These are phyloP conservation scores for Eilema sororculum DNA, from an alignment of 2,888 invertebrate genomes.

Conservation along the genomic window DNA sequence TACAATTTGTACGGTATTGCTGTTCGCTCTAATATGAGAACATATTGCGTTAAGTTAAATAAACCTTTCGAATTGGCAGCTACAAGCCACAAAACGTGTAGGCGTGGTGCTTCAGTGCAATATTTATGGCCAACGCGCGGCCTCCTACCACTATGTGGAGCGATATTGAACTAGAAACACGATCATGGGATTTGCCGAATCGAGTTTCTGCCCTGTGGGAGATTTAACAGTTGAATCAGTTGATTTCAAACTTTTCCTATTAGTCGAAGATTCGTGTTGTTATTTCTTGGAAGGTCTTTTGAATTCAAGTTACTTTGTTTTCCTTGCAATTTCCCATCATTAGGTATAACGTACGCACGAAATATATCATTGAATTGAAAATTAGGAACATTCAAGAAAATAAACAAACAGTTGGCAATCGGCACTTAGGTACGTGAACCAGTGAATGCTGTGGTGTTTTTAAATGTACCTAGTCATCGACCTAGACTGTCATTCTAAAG, in stretches of 20 bases:
- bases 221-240: conserved; percentile 20
- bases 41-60: conserved; percentile 31
- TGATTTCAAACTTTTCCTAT: conserved; percentile 15
- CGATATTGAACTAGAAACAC: conserved; percentile 41
- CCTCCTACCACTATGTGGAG: conserved; percentile 32
- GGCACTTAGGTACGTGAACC: conserved; percentile 33
- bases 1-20: background rate
- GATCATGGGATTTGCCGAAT: conserved; percentile 44
- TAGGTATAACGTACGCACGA: too few species aligned
- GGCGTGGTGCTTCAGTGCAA: conserved; percentile 48
- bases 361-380: too few species aligned
- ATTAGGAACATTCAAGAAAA: too few species aligned
- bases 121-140: conserved; percentile 55
- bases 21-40: background rate
- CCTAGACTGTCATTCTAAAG: conserved; percentile 40
- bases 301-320: too few species aligned
- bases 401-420: conserved; percentile 22
- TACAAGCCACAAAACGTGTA: conserved; percentile 48
- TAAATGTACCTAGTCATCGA: conserved; percentile 45
- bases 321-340: too few species aligned
- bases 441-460: conserved; percentile 32
- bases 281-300: background rate
- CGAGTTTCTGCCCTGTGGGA: conserved; percentile 29
- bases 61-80: conserved; percentile 51
- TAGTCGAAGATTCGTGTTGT: background rate